Evolutionary conservation across 2,888 invertebrate species (phyloP).

Genomic region (Hedychridium roseum): DNA sequence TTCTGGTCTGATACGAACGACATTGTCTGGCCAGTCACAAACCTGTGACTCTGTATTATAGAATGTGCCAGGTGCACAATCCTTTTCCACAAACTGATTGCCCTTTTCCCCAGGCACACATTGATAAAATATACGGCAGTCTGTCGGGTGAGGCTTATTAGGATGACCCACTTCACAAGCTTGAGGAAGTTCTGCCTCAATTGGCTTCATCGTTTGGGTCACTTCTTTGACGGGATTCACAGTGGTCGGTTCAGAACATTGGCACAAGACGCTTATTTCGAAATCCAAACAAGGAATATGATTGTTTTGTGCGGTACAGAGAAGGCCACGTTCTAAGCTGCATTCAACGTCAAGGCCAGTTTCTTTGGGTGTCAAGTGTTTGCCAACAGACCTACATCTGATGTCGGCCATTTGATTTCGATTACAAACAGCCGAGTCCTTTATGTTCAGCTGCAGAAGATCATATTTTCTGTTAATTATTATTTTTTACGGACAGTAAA

Average conservation of each 20-base stretch:
- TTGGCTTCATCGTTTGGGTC: conserved; percentile 1
- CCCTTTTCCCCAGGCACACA: conserved; percentile 67
- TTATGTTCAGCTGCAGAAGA: conserved; percentile 56
- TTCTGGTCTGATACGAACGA: conserved; percentile 69
- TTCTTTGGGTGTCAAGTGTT: conserved; percentile 71
- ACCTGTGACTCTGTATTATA: conserved; percentile 72
- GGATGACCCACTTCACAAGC: conserved; percentile 65
- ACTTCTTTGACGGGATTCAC: too few species aligned
- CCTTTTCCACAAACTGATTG: conserved; percentile 69
- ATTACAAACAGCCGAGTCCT: conserved; percentile 68
- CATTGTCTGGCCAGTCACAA: conserved; percentile 73
- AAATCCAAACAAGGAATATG: conserved; percentile 76
- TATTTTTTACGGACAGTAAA: background rate
- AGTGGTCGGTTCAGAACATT: conserved; percentile 62
- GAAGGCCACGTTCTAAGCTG: conserved; percentile 75
- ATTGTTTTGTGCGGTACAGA: conserved; percentile 67
- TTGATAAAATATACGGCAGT: conserved; percentile 77
- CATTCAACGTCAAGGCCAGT: conserved; percentile 81
- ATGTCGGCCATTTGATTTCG: conserved; percentile 74
- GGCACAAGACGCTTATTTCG: conserved; percentile 81
- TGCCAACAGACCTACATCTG: conserved; percentile 76
- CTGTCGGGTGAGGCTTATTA: conserved; percentile 70
- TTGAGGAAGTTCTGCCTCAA: conserved; percentile 1
- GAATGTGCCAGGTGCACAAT: conserved; percentile 71
- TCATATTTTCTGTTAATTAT: background rate